Base-by-base conservation (phyloP, 2,888 invertebrate genomes). In the Leptothorax acervorum region DNA sequence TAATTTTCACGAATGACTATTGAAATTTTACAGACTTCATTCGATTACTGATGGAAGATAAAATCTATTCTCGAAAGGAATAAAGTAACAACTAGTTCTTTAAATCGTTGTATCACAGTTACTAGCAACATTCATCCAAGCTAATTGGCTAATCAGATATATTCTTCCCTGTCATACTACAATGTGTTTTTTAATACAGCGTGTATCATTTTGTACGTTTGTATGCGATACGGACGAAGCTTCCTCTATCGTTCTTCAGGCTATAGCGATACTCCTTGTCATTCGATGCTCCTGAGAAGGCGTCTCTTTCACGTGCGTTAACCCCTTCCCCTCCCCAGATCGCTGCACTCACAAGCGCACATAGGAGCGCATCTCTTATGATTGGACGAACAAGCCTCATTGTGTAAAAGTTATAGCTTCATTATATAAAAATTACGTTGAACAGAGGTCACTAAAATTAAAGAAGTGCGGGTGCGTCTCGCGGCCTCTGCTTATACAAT, bases 231-330 rank as follows among this genome's bases (percentile, higher is more conserved):
- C 23, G 31, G 66, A 23, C 42, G 48, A n/a, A 45, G n/a, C 51
- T 65, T 84, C 63, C 71, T 57, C 48, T 35, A 51, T 65, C 71
- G 81, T 48, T 42, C 65, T 70, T 28, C 81, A 39, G 23, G 28
- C 48, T 45, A 48, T 9, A 31, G 48, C 31, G 28, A 74, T 57
- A 45, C 68, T 23, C n/a, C 28, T 45, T 57, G 68, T 78, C 62
- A 68, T 31, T 57, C 65, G 79, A 84, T 71, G 71, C 57, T 71
- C 81, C 65, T 62, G 78, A 70, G 79, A 70, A 79, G 66, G 55
- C 39, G 23, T 48, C 48, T 18, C 45, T 60, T 2, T 35, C 60
- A 39, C 79, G 71, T 71, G 48, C 48, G 39, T 79, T 71, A 79
- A 79, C 71, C 71, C 57, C n/a, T 42, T 0, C 23, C 23, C 23